phyloP scores from a whole-genome alignment of 2,888 invertebrate species.

The Yponomeuta plumbellus region DNA sequence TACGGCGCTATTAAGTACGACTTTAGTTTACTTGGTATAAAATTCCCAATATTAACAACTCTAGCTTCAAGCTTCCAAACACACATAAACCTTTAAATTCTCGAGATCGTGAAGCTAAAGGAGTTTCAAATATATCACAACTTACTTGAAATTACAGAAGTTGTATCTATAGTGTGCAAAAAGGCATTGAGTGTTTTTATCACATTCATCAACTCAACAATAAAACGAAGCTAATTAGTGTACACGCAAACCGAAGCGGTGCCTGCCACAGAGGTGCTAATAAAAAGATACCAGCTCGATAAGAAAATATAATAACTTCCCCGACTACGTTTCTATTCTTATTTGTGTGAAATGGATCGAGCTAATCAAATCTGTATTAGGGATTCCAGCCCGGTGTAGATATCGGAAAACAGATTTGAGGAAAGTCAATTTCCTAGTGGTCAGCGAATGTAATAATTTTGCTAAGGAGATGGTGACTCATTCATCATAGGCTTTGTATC shows the following conservation, averaged over 20 bases:
- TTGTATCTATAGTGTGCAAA: not conserved
- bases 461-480: not conserved
- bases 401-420: slow-evolving; percentile 4
- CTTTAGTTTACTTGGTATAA: no score
- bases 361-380: not conserved
- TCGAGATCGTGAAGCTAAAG: no score
- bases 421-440: not conserved
- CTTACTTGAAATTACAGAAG: not conserved
- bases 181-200: not conserved
- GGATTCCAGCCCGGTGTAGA: not conserved
- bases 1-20: no score
- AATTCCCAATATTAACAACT: no score
- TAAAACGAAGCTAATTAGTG: not conserved
- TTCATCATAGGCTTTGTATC: not conserved
- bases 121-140: no score
- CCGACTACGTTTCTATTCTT: not conserved
- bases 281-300: not conserved
- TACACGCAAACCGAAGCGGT: not conserved
- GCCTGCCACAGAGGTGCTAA: not conserved
- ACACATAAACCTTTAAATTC: no score
- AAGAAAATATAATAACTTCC: not conserved
- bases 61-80: no score
- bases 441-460: not conserved
- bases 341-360: not conserved
- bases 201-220: not conserved